Percentiles rank a stretch among this genome's conserved stretches.
Conservation (phyloP, 2,797 vertebrate species). For the Acanthornis magna region DNA sequence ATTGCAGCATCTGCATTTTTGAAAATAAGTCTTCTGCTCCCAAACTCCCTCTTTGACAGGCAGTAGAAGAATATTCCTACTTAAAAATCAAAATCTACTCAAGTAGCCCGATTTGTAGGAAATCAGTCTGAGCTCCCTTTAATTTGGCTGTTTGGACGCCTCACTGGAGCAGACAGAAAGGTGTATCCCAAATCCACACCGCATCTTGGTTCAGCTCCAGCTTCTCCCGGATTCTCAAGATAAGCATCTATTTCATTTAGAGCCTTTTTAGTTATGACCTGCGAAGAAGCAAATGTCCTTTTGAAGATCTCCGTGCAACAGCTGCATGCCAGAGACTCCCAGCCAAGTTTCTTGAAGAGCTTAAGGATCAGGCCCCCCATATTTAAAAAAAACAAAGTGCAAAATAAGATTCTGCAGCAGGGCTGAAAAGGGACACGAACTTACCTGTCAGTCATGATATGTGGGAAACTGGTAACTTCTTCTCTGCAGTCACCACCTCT, state of each 20-base stretch:
- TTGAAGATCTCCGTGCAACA: conserved; percentile 21
- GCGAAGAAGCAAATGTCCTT: conserved; percentile 19
- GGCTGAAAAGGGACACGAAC: neutral
- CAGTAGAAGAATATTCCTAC: neutral
- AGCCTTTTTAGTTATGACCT: conserved; percentile 9
- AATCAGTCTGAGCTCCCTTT: neutral
- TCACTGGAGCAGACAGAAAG: neutral
- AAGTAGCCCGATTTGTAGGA: neutral
- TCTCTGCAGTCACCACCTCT: neutral
- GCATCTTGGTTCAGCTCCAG: neutral
- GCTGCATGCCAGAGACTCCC: conserved; percentile 14
- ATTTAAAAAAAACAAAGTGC: neutral
- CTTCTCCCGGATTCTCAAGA: neutral
- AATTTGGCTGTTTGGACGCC: neutral
- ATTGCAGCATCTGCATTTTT: neutral
- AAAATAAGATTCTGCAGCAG: neutral
- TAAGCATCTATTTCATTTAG: conserved; percentile 15
- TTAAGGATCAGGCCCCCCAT: neutral
- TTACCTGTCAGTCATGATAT: neutral
- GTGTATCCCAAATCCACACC: neutral
- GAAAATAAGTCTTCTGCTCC: neutral
- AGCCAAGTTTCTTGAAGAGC: neutral
- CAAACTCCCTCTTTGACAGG: neutral
- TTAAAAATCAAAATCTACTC: neutral
- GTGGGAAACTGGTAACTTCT: neutral